Evolutionary conservation across 2,888 invertebrate genomes (phyloP).

Genomic region (Melieria crassipennis): DNA sequence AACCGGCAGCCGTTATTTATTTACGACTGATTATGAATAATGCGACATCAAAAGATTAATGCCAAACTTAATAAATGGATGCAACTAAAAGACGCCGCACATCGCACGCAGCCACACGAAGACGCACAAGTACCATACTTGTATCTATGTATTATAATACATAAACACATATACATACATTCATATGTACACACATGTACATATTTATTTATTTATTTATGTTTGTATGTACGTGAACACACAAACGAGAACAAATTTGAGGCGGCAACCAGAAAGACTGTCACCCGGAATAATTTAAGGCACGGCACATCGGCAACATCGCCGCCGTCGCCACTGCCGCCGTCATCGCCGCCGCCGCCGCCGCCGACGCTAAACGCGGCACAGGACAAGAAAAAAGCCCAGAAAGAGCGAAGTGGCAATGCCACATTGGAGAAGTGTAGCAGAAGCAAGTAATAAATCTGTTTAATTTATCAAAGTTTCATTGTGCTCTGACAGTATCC

Average conservation of each 20-base stretch:
- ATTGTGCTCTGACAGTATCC: conserved; percentile 36
- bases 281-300: conserved; percentile 31
- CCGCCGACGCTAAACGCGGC: no score
- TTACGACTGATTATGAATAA: conserved; percentile 38
- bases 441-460: conserved; percentile 42
- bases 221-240: not conserved
- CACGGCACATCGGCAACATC: conserved; percentile 8
- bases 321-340: not conserved
- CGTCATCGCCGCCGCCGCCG: no score
- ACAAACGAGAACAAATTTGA: conserved; percentile 18
- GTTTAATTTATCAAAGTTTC: conserved; percentile 47
- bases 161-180: not conserved
- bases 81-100: conserved; percentile 18
- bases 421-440: not conserved
- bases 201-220: not conserved
- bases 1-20: conserved; percentile 13
- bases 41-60: conserved; percentile 40
- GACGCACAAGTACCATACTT: no score
- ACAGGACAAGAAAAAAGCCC: no score
- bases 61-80: conserved; percentile 30
- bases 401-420: no score
- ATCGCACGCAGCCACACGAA: not conserved
- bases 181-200: not conserved
- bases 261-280: conserved; percentile 19
- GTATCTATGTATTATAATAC: no score